Evolutionary conservation across 2,797 vertebrate species (phyloP).

Genomic region (Gallinago nigripennis): DNA sequence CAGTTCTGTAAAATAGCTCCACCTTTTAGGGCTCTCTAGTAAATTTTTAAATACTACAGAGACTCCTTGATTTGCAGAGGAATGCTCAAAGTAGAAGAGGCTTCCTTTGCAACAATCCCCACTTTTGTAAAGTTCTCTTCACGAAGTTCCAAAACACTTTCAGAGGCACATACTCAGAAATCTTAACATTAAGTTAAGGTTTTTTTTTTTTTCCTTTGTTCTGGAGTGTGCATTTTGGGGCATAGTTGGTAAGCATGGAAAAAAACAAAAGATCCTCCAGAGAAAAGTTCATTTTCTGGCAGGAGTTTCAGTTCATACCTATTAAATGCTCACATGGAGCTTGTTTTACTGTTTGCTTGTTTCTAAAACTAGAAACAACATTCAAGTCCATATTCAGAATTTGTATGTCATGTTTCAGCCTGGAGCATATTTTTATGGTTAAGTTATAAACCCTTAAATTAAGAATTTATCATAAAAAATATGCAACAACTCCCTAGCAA

Average conservation of each 20-base stretch:
- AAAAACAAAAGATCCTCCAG: neutral
- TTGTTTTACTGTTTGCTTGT: neutral
- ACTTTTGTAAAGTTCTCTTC: neutral
- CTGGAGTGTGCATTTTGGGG: neutral
- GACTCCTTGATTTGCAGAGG: neutral
- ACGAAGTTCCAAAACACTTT: neutral
- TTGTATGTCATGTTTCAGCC: neutral
- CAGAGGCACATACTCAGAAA: neutral
- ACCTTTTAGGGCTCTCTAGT: neutral
- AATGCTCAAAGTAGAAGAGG: neutral
- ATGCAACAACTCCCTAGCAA: neutral
- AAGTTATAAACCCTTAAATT: conserved; percentile 34
- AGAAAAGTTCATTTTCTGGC: conserved; percentile 9
- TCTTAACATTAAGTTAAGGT: neutral
- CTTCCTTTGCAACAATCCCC: neutral
- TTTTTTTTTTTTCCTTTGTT: neutral
- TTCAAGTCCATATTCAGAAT: neutral
- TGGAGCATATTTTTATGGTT: neutral
- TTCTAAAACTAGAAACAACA: conserved; percentile 3
- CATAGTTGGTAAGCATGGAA: neutral
- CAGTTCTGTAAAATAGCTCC: neutral
- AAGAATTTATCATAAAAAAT: conserved; percentile 27
- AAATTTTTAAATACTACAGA: conserved; percentile 19
- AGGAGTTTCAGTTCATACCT: neutral
- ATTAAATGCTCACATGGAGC: neutral